Conservation (phyloP, 2,888 invertebrate species). For the Pristionchus maxplancki region DNA sequence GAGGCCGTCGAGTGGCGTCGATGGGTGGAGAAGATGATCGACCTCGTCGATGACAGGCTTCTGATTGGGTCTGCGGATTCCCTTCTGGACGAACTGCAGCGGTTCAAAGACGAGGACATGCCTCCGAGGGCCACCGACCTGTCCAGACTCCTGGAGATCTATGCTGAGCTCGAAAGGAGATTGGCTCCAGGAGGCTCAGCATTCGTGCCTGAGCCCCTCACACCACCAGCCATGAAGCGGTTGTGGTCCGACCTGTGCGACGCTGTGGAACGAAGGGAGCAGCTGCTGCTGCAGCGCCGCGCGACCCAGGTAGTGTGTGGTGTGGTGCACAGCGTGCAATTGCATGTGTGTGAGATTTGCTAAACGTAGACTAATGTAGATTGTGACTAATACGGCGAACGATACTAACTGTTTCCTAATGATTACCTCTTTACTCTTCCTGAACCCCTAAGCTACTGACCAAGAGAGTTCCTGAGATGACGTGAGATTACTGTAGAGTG, state of each 20-base stretch:
- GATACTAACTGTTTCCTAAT: not conserved
- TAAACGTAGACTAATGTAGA: not conserved
- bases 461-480: slow-evolving; percentile 23
- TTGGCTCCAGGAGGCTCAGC: slow-evolving; percentile 61
- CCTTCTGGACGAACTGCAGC: slow-evolving; percentile 89
- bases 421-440: not conserved
- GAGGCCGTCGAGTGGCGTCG: slow-evolving; percentile 73
- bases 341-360: slow-evolving; percentile 23
- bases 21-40: slow-evolving; percentile 70
- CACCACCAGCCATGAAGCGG: slow-evolving; percentile 78
- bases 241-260: slow-evolving; percentile 77
- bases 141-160: slow-evolving; percentile 89
- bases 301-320: slow-evolving; percentile 60
- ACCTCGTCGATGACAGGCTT: slow-evolving; percentile 68
- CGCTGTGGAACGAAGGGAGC: slow-evolving; percentile 69
- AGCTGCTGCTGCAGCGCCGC: slow-evolving; percentile 62
- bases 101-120: slow-evolving; percentile 95
- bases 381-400: not conserved
- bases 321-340: not conserved
- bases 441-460: slow-evolving; percentile 14
- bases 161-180: slow-evolving; percentile 80
- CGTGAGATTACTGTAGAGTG: not conserved
- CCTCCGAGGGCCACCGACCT: slow-evolving; percentile 92
- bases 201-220: slow-evolving; percentile 74
- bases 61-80: slow-evolving; percentile 65